A percentile compares a stretch with the other conserved stretches of the same genome.
Conservation (phyloP, 2,888 invertebrate genomes). For the Sericinus montela region DNA sequence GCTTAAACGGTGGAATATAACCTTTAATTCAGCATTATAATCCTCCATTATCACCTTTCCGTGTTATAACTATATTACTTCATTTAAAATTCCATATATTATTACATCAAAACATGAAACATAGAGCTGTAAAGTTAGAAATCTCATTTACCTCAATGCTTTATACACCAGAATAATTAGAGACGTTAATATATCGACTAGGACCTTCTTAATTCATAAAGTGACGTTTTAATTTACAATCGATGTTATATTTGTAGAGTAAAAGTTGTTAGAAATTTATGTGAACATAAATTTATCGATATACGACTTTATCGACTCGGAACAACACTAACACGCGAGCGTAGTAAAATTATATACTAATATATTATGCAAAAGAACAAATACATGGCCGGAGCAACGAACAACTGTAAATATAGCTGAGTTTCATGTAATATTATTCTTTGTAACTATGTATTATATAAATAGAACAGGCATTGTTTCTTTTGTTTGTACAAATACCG, state of each 20-base stretch:
- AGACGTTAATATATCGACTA: slow-evolving; percentile 7
- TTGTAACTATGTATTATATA: neutral
- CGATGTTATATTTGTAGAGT: slow-evolving; percentile 1
- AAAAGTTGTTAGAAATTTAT: slow-evolving; percentile 12
- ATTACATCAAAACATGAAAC: neutral
- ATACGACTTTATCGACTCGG: slow-evolving; percentile 10
- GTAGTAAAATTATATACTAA: slow-evolving; percentile 5
- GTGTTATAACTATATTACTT: no score
- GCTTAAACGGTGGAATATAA: no score
- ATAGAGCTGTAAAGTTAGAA: slow-evolving; percentile 6
- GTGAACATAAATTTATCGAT: slow-evolving; percentile 10
- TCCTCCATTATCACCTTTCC: slow-evolving; percentile 1
- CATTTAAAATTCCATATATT: neutral
- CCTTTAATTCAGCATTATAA: slow-evolving; percentile 12
- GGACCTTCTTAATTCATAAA: slow-evolving; percentile 7
- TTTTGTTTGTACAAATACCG: neutral
- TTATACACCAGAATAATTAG: neutral
- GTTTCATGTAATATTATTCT: neutral
- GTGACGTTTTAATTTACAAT: slow-evolving; percentile 14
- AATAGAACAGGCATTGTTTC: neutral
- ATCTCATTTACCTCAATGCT: slow-evolving; percentile 7
- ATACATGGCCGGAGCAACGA: neutral
- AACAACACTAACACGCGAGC: slow-evolving; percentile 1
- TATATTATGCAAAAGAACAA: slow-evolving; percentile 1
- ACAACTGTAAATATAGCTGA: slow-evolving; percentile 3